Base-by-base conservation (phyloP, 2,888 invertebrate species). In the Apotomis capreana region DNA sequence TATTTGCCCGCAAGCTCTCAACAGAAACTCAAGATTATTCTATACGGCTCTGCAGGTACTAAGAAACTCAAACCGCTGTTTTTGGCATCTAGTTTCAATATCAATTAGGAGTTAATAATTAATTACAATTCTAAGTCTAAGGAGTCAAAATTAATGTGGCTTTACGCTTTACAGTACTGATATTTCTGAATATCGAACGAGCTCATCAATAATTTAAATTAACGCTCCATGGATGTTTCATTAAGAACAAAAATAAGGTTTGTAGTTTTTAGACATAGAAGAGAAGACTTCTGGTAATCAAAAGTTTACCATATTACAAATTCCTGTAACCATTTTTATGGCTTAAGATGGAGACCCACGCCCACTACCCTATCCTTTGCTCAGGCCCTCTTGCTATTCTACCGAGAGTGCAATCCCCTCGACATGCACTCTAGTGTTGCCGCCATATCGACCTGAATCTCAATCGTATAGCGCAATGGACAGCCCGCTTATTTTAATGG, bases 391-490 rank as follows among this genome's bases (percentile, higher is more conserved):
- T 65, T 57, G 65, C 55, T 65, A 57, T 65, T 65, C 65, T 36
- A 65, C 46, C 4, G 44, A 57, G 46, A 65, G 57, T 57, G 65
- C 65, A 57, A 57, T 65, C 65, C 55, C 55, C 65, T 65, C n/a
- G 65, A 55, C 65, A 65, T 65, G 57, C 65, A 65, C 65, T 65
- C 65, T 44, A 46, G 65, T 46, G 65, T 65, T 46, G 65, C 57
- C 36, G 44, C 15, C 55, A 26, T 26, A 26, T 26, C 26, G 26
- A 26, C 2, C 26, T 26, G 26, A 26, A 26, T n/a, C 26, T 26
- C 26, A 26, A 26, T 26, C 26, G 26, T 26, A 40, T 26, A 26
- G 26, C 26, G 2, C 26, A 26, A 26, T 26, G 26, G 26, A 26
- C 26, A 26, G 26, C 26, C 26, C 26, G 26, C 26, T 26, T 26